phyloP scores from a whole-genome alignment of 2,113 vertebrate genomes.

The Psophia crepitans region DNA sequence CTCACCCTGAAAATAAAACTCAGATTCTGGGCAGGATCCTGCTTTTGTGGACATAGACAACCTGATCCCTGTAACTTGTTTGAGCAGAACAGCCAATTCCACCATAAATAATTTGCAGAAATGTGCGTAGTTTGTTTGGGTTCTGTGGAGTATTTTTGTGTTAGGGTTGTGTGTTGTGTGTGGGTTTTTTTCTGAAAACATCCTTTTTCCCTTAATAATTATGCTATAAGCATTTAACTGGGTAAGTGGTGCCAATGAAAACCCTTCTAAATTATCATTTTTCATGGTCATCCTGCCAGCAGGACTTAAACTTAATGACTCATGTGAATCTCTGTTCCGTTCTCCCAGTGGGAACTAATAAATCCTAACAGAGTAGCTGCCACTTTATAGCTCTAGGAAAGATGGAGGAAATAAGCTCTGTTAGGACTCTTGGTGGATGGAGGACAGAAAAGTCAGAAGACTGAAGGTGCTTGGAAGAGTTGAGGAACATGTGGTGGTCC shows the following conservation, averaged over 20 bases:
- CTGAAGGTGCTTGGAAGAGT: background rate
- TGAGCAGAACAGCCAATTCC: background rate
- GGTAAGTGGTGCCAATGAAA: constrained; percentile 31
- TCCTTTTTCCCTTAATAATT: background rate
- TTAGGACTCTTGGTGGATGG: background rate
- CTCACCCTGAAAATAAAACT: background rate
- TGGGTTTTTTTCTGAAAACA: background rate
- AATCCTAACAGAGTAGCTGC: background rate
- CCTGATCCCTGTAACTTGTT: background rate
- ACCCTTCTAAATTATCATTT: constrained; percentile 33
- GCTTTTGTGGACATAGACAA: background rate
- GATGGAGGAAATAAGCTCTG: constrained; percentile 6
- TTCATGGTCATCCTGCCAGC: background rate
- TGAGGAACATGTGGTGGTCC: background rate
- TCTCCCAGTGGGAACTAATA: background rate
- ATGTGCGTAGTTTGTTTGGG: background rate
- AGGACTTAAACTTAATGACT: constrained; percentile 49
- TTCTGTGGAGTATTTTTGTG: background rate
- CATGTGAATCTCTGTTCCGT: constrained; percentile 3
- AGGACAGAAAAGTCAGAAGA: background rate
- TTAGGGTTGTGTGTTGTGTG: background rate
- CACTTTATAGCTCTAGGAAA: background rate
- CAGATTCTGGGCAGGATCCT: background rate
- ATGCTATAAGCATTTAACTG: constrained; percentile 9
- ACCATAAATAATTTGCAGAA: constrained; percentile 7